Evolutionary conservation across 2,797 vertebrate species (phyloP).

Genomic region (Pithecia hirsuta): DNA sequence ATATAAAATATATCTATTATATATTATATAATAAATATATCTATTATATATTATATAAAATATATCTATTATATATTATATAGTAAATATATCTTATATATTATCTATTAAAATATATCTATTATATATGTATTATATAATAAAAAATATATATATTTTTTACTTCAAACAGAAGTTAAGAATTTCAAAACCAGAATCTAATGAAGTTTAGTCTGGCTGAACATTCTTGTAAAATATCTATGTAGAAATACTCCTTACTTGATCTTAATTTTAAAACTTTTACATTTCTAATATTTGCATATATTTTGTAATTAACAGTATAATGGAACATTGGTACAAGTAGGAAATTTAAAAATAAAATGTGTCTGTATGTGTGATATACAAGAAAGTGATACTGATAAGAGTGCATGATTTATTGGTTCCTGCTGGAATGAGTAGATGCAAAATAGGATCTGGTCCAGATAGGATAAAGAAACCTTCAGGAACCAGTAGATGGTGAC

Average conservation of each 20-base stretch:
- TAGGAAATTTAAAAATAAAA: neutral
- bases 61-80: no score
- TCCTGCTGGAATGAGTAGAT: neutral
- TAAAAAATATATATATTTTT: neutral
- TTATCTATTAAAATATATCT: no score
- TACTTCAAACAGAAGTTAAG: neutral
- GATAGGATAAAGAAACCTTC: neutral
- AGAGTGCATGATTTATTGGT: neutral
- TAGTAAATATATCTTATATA: no score
- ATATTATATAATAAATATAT: no score
- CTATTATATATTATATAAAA: no score
- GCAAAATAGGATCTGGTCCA: neutral
- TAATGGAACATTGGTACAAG: neutral
- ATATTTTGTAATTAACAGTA: neutral
- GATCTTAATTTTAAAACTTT: neutral
- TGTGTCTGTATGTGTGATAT: neutral
- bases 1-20: no score
- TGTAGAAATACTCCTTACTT: conserved; percentile 41
- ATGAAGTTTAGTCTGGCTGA: neutral
- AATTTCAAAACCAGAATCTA: conserved; percentile 21
- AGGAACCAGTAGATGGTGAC: neutral
- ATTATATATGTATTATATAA: no score
- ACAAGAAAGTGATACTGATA: neutral
- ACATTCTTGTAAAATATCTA: neutral
- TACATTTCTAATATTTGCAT: neutral